Evolutionary conservation across 2,888 invertebrate species (phyloP).

Genomic region (Sarcophaga caerulescens): DNA sequence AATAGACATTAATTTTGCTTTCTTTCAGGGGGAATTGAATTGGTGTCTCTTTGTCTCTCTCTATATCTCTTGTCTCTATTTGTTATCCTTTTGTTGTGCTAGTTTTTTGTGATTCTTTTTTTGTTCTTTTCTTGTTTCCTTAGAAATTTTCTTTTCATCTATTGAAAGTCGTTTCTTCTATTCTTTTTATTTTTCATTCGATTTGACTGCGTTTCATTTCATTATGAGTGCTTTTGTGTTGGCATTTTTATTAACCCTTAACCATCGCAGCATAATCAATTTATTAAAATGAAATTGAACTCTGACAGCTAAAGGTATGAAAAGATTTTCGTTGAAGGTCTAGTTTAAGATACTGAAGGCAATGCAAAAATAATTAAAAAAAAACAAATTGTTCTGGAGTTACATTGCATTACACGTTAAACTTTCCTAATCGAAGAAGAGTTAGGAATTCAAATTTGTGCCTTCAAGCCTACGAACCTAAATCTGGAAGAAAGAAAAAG

Average conservation of each 20-base stretch:
- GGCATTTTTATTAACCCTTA: constrained; percentile 78
- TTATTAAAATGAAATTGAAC: constrained; percentile 72
- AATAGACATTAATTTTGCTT: no score
- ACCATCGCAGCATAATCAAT: constrained; percentile 76
- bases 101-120: constrained; percentile 22
- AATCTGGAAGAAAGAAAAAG: no score
- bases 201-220: constrained; percentile 38
- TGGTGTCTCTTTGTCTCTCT: constrained; percentile 3
- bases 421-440: no score
- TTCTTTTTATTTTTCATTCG: no score
- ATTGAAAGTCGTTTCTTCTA: not conserved
- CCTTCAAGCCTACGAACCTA: no score
- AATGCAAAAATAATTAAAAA: no score
- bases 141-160: not conserved
- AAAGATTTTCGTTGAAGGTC: no score
- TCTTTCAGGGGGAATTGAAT: not conserved
- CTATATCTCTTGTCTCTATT: constrained; percentile 7
- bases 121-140: constrained; percentile 16
- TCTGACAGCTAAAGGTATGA: constrained; percentile 22
- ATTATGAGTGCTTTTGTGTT: constrained; percentile 72
- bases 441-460: no score
- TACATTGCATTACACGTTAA: no score
- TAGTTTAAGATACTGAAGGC: no score
- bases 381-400: no score
- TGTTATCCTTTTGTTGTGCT: constrained; percentile 26